These are phyloP conservation scores for Caligus rogercresseyi DNA, from an alignment of 1,140 invertebrate species.

Conservation along the genomic window DNA sequence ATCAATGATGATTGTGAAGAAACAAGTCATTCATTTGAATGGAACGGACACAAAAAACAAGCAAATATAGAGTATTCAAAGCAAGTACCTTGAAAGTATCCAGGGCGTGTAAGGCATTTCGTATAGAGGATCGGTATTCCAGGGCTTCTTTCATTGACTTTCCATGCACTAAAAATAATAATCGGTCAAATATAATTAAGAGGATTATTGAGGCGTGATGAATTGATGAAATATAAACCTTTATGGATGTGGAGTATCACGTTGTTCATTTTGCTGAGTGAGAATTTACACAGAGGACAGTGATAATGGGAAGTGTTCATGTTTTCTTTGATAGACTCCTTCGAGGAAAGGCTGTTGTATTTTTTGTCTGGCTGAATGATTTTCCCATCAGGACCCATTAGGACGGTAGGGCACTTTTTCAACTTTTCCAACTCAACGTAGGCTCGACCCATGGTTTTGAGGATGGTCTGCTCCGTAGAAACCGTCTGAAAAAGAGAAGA, in stretches of 20 bases:
- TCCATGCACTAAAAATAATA: background rate
- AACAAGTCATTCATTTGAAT: too few relatives aligned
- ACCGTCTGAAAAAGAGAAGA: background rate
- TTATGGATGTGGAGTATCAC: background rate
- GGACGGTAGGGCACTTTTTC: background rate
- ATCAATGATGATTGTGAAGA: too few relatives aligned
- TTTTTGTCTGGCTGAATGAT: background rate
- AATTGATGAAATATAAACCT: background rate
- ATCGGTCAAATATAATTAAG: background rate
- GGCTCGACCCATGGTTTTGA: background rate
- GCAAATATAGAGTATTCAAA: too few relatives aligned
- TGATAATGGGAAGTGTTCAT: too few relatives aligned
- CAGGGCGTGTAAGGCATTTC: background rate
- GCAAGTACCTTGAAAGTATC: too few relatives aligned
- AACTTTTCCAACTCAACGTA: conserved; percentile 1
- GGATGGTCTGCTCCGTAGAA: background rate
- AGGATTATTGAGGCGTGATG: too few relatives aligned
- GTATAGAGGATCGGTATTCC: background rate
- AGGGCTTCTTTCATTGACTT: background rate
- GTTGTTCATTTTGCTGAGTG: background rate
- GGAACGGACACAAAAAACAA: too few relatives aligned
- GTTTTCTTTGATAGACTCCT: background rate
- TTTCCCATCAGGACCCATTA: conserved; percentile 7
- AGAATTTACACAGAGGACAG: background rate
- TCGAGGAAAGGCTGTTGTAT: background rate